phyloP scores from a whole-genome alignment of 2,113 vertebrate genomes.

The Sapajus apella region DNA sequence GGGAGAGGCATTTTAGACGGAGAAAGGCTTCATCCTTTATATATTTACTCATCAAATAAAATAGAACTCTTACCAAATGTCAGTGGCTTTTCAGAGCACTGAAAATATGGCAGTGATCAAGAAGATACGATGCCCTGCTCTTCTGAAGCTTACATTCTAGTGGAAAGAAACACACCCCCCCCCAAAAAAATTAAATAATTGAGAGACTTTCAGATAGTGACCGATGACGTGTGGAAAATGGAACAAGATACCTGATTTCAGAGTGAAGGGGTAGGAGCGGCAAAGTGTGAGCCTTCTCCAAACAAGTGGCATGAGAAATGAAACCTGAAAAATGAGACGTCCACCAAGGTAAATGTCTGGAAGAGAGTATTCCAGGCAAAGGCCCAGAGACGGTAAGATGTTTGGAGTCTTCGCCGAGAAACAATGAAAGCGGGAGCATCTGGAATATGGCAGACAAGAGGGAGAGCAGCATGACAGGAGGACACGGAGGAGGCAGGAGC shows the following conservation, averaged over 20 bases:
- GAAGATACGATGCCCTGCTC: background rate
- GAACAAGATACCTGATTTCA: background rate
- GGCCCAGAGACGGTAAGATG: background rate
- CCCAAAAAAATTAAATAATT: background rate
- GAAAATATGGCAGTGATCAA: background rate
- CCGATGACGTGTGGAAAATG: background rate
- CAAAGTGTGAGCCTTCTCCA: fast-evolving
- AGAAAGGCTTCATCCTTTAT: background rate
- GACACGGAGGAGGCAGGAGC: background rate
- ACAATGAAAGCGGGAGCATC: background rate
- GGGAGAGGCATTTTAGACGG: background rate
- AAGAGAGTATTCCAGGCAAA: background rate
- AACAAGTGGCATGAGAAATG: background rate
- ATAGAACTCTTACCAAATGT: background rate
- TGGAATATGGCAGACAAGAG: fast-evolving
- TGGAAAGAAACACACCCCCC: background rate
- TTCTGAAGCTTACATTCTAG: background rate
- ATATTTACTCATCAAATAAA: background rate
- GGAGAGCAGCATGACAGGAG: background rate
- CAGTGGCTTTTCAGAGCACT: background rate
- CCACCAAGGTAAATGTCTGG: background rate
- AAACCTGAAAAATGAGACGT: background rate
- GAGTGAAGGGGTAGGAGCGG: background rate
- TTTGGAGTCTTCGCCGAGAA: background rate
- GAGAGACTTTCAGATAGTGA: background rate